These are phyloP conservation scores for Piprites chloris DNA, from an alignment of 2,113 vertebrate species.

Conservation along the genomic window DNA sequence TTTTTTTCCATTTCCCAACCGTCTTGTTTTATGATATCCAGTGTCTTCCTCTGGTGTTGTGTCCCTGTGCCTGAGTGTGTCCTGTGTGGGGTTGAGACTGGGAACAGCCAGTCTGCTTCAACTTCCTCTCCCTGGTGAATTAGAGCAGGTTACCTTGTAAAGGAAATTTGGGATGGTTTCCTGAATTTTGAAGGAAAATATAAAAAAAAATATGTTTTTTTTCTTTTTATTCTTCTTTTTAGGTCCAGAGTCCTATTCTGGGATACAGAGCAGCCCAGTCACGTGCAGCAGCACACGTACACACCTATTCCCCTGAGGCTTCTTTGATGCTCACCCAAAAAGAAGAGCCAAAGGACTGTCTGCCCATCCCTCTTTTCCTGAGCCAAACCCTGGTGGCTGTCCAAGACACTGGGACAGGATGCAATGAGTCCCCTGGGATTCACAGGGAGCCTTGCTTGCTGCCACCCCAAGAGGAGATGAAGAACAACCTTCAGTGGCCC, in stretches of 20 bases:
- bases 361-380: background rate
- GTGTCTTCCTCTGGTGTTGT: background rate
- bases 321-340: background rate
- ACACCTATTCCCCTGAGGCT: rapidly evolving
- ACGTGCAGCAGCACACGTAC: background rate
- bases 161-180: constrained; percentile 62
- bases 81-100: background rate
- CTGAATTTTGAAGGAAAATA: constrained; percentile 59
- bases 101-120: constrained; percentile 29
- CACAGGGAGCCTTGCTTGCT: rapidly evolving
- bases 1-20: background rate
- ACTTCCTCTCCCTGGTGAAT: constrained; percentile 56
- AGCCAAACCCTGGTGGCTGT: background rate
- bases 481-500: background rate
- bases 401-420: background rate
- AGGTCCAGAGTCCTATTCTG: constrained; percentile 21
- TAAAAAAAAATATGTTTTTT: background rate
- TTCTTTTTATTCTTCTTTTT: background rate
- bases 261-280: rapidly evolving
- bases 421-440: rapidly evolving
- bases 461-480: rapidly evolving
- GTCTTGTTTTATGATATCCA: background rate
- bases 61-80: background rate
- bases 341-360: background rate
- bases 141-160: background rate